These are phyloP conservation scores for Caradrina clavipalpis DNA, from an alignment of 2,888 invertebrate genomes.

Conservation along the genomic window DNA sequence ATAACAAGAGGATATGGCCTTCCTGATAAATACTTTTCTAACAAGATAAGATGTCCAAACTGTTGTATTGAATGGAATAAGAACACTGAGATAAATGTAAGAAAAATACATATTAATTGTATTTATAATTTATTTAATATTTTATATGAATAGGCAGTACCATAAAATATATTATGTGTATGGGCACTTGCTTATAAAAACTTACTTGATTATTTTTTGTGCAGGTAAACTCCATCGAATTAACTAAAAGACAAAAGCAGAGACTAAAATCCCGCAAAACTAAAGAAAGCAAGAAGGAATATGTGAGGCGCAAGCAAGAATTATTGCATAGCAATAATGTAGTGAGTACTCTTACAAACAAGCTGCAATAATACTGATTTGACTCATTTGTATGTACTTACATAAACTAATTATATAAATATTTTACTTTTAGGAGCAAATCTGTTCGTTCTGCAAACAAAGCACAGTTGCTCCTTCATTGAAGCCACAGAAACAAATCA, in stretches of 20 bases:
- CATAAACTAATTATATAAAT: neutral
- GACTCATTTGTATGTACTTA: neutral
- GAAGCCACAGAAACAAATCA: constrained; percentile 70
- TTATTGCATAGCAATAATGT: constrained; percentile 77
- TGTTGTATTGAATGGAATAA: constrained; percentile 82
- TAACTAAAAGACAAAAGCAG: constrained; percentile 76
- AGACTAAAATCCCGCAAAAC: constrained; percentile 68
- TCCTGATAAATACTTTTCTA: constrained; percentile 80
- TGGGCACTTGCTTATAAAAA: no score
- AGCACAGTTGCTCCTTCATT: constrained; percentile 64
- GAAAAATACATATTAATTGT: no score
- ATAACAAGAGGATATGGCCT: constrained; percentile 77
- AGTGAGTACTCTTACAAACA: constrained; percentile 70
- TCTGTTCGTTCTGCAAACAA: constrained; percentile 80
- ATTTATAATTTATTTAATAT: no score
- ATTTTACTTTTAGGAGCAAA: constrained; percentile 76
- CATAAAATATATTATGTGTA: no score
- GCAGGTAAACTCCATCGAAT: constrained; percentile 75
- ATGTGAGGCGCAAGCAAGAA: constrained; percentile 56
- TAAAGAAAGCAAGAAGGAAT: constrained; percentile 55
- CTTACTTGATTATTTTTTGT: constrained; percentile 43
- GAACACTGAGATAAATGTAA: constrained; percentile 74
- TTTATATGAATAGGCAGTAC: no score
- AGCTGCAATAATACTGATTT: neutral
- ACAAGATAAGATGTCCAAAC: constrained; percentile 76